A percentile compares a stretch with the other conserved stretches of the same genome.
These are phyloP conservation scores for Mus spretus DNA, from an alignment of 2,797 vertebrate genomes.

Conservation along the genomic window DNA sequence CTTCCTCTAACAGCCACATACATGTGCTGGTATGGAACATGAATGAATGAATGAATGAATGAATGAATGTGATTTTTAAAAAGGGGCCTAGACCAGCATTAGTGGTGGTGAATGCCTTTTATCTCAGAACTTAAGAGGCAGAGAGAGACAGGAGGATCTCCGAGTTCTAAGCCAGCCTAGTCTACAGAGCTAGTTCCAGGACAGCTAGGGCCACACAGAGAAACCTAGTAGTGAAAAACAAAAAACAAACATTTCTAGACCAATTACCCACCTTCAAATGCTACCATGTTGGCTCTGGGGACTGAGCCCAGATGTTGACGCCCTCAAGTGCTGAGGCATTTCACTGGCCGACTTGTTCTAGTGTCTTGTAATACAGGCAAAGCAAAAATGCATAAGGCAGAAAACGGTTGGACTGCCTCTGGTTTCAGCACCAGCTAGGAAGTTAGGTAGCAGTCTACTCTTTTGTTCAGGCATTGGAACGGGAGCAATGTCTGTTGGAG, in stretches of 20 bases:
- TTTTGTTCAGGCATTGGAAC: background rate
- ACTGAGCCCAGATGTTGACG: background rate
- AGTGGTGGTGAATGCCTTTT: background rate
- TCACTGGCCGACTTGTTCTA: background rate
- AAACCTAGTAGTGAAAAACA: background rate
- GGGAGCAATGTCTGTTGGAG: background rate
- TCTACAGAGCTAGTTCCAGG: background rate
- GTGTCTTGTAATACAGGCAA: background rate
- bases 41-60: background rate
- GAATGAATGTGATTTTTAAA: background rate
- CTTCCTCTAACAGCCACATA: background rate
- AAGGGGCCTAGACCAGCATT: background rate
- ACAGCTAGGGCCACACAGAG: background rate
- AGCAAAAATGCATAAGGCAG: background rate
- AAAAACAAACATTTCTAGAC: background rate
- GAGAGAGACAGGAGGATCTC: background rate
- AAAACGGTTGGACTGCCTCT: background rate
- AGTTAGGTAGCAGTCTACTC: background rate
- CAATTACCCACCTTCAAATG: background rate
- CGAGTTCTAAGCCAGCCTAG: background rate
- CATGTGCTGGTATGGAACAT: background rate
- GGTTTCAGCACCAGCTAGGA: background rate
- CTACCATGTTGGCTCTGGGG: background rate
- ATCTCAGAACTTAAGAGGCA: background rate
- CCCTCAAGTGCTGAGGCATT: background rate